Evolutionary conservation across 2,888 invertebrate genomes (phyloP).

Genomic region (Alloscopus bannaensis): DNA sequence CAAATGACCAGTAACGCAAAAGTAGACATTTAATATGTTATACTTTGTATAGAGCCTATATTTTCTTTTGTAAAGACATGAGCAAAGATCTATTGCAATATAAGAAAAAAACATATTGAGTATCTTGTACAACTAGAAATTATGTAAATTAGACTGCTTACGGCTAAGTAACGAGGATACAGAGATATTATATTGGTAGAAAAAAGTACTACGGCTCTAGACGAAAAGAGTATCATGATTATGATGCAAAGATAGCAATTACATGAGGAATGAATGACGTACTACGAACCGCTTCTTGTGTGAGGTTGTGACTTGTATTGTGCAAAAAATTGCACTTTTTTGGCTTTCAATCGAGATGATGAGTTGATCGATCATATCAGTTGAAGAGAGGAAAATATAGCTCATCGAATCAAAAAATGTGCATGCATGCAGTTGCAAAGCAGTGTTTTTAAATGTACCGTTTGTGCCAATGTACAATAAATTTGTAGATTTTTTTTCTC

Average conservation of each 20-base stretch:
- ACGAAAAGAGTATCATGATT: conserved; percentile 14
- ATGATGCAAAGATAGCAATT: too few relatives aligned
- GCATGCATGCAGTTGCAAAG: too few relatives aligned
- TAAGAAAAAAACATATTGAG: too few relatives aligned
- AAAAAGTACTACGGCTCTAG: background rate
- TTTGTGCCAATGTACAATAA: conserved; percentile 27
- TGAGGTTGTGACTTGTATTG: too few relatives aligned
- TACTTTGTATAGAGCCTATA: too few relatives aligned
- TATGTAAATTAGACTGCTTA: conserved; percentile 51
- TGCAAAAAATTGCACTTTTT: background rate
- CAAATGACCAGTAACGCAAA: conserved; percentile 1
- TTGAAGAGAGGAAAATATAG: background rate
- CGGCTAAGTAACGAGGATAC: conserved; percentile 19
- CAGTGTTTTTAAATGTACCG: too few relatives aligned
- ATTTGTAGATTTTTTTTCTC: too few relatives aligned
- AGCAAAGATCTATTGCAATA: conserved; percentile 12
- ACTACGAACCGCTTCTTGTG: too few relatives aligned
- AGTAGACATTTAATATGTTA: background rate
- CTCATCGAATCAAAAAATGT: too few relatives aligned
- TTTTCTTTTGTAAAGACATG: conserved; percentile 1
- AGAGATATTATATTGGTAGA: conserved; percentile 17
- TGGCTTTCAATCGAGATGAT: conserved; percentile 16
- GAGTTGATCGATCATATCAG: background rate
- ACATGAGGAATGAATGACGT: too few relatives aligned
- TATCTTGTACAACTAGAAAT: conserved; percentile 39